phyloP scores from a whole-genome alignment of 2,888 invertebrate genomes.

The Nomada goodeniana region DNA sequence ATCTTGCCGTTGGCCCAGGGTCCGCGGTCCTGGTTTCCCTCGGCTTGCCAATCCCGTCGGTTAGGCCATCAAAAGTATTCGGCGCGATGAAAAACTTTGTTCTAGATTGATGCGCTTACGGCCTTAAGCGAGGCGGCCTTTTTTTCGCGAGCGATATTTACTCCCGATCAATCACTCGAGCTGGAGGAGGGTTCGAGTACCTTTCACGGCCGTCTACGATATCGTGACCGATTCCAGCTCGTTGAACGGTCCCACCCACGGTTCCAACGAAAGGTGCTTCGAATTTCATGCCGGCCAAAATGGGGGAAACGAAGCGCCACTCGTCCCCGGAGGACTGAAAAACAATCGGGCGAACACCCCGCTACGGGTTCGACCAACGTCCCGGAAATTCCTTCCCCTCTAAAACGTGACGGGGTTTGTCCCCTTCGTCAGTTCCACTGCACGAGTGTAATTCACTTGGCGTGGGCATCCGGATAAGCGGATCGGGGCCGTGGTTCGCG shows the following conservation, averaged over 20 bases:
- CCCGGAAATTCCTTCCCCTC: background rate
- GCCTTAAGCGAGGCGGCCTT: too few species aligned
- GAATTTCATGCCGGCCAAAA: background rate
- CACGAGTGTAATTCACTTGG: slow-evolving; percentile 46
- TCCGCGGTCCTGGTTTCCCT: background rate
- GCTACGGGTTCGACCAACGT: background rate
- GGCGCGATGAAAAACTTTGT: background rate
- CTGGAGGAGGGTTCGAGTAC: background rate
- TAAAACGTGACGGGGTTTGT: too few species aligned
- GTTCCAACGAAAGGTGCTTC: background rate
- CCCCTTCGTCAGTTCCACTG: background rate
- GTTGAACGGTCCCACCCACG: background rate
- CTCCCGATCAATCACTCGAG: background rate
- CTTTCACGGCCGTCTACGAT: background rate
- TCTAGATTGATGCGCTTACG: too few species aligned
- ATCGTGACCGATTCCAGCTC: background rate
- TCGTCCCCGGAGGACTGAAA: background rate
- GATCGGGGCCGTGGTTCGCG: slow-evolving; percentile 31
- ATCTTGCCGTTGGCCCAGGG: background rate
- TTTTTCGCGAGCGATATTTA: background rate
- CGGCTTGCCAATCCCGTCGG: background rate
- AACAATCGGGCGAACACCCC: slow-evolving; percentile 22
- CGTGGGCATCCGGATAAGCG: slow-evolving; percentile 46
- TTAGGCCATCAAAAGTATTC: background rate
- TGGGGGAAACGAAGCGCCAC: background rate